Percentiles rank a stretch among this genome's conserved stretches.
phyloP scores from a whole-genome alignment of 2,113 vertebrate genomes.

The Microcebus griseorufus region DNA sequence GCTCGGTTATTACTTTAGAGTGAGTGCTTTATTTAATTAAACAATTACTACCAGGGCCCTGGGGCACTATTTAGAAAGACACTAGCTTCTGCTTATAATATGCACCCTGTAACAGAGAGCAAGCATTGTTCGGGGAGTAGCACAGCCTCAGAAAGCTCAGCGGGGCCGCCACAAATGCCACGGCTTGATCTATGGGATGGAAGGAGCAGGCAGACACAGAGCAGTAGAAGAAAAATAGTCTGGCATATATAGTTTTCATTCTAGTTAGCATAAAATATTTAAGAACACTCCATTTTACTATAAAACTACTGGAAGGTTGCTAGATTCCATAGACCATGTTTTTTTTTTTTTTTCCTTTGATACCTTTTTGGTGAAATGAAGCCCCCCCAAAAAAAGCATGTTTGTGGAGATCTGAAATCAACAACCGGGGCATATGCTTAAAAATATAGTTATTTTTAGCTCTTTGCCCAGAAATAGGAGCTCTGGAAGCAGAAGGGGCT shows the following conservation, averaged over 20 bases:
- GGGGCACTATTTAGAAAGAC: neutral
- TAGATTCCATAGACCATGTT: neutral
- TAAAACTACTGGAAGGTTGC: neutral
- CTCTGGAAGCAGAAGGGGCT: neutral
- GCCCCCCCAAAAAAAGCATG: no score
- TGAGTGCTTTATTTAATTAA: constrained; percentile 43
- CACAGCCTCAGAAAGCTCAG: neutral
- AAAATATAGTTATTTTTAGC: neutral
- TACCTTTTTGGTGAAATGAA: neutral
- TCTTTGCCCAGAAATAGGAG: neutral
- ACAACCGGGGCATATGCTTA: neutral
- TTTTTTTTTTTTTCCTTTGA: neutral
- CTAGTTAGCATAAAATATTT: neutral
- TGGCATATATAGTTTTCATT: rapidly evolving
- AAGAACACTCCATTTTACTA: neutral
- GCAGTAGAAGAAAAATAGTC: rapidly evolving
- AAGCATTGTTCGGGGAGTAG: neutral
- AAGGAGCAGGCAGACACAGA: neutral
- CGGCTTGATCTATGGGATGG: rapidly evolving
- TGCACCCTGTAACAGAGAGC: neutral
- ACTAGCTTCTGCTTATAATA: neutral
- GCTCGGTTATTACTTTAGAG: neutral
- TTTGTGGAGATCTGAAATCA: neutral
- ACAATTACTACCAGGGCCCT: neutral
- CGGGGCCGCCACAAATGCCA: neutral